phyloP scores from a whole-genome alignment of 1,140 invertebrate genomes.

The Ceratitis capitata region DNA sequence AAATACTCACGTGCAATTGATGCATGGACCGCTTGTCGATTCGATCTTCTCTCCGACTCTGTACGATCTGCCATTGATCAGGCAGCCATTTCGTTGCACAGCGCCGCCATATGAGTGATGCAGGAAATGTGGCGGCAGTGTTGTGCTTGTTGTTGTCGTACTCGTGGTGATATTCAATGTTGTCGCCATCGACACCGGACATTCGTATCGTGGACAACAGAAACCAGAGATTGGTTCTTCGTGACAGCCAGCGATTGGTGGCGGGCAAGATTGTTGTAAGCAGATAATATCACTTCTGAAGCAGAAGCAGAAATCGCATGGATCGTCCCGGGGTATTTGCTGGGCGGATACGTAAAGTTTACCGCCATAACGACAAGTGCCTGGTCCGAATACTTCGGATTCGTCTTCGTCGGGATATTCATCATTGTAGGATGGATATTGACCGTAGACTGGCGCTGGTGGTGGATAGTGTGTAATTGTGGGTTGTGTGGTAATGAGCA shows the following conservation, averaged over 20 bases:
- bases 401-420: conserved; percentile 78
- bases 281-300: conserved; percentile 96
- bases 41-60: conserved; percentile 83
- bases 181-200: conserved; percentile 85
- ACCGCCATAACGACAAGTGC: conserved; percentile 89
- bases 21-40: conserved; percentile 87
- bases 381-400: conserved; percentile 80
- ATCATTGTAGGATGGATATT: conserved; percentile 65
- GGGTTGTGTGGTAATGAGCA: conserved; percentile 46
- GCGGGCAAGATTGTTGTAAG: conserved; percentile 93
- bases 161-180: conserved; percentile 82
- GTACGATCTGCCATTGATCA: conserved; percentile 83
- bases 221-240: conserved; percentile 92
- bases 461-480: conserved; percentile 50
- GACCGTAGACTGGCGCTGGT: conserved; percentile 60
- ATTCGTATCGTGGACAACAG: conserved; percentile 94
- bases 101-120: conserved; percentile 80
- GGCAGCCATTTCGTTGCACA: conserved; percentile 80
- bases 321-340: conserved; percentile 92
- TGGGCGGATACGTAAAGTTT: conserved; percentile 93
- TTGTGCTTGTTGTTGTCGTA: conserved; percentile 86
- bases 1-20: conserved; percentile 87
- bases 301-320: conserved; percentile 97
- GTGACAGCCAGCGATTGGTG: conserved; percentile 88
- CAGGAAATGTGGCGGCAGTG: conserved; percentile 82